Evolutionary conservation across 2,888 invertebrate genomes (phyloP).

Genomic region (Panopea generosa): DNA sequence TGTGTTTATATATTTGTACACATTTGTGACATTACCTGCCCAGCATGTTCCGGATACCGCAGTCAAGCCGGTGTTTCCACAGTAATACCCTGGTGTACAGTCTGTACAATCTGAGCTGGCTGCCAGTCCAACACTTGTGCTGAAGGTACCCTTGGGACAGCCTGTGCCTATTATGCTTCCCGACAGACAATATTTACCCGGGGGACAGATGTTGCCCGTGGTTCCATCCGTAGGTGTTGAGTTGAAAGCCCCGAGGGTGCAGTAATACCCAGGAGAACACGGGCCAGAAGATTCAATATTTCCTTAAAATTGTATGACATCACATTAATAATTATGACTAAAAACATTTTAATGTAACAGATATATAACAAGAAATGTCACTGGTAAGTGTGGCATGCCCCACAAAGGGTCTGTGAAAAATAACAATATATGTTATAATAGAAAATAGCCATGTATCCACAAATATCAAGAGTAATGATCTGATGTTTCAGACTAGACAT

Average conservation of each 20-base stretch:
- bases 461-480: too few relatives aligned
- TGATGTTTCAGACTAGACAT: too few relatives aligned
- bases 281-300: conserved; percentile 77
- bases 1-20: too few relatives aligned
- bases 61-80: conserved; percentile 79
- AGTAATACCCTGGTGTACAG: conserved; percentile 82
- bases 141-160: conserved; percentile 81
- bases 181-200: conserved; percentile 76
- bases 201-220: conserved; percentile 80
- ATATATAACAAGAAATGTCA: too few relatives aligned
- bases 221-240: conserved; percentile 80
- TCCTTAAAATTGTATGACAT: conserved; percentile 72
- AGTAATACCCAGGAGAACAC: conserved; percentile 80
- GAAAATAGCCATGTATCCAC: too few relatives aligned
- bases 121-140: conserved; percentile 73
- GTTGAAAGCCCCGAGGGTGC: conserved; percentile 76
- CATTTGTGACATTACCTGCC: too few relatives aligned
- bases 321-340: too few relatives aligned
- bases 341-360: conserved; percentile 10
- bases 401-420: too few relatives aligned
- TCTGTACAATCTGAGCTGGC: conserved; percentile 74
- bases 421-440: too few relatives aligned
- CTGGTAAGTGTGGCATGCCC: too few relatives aligned
- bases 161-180: conserved; percentile 78
- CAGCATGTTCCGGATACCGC: conserved; percentile 78